Base-by-base conservation (phyloP, 2,888 invertebrate genomes). In the Trisateles emortualis region DNA sequence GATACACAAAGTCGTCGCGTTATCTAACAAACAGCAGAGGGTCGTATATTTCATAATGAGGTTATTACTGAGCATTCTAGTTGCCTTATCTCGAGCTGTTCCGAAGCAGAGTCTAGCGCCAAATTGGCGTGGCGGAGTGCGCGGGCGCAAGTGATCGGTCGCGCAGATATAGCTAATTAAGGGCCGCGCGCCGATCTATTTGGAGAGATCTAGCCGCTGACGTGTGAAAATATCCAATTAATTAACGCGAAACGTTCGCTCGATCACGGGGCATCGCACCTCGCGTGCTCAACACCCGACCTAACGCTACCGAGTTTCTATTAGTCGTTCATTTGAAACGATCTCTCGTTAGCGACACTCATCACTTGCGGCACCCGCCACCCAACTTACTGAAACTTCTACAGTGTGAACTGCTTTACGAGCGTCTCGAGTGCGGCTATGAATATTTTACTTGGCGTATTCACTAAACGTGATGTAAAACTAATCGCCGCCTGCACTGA, bases 141-240 rank as follows among this genome's bases (percentile, higher is more conserved):
- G 87, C 85, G 75, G 83, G 86, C 88, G 87, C 87, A 78, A 79
- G 79, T 80, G 92, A 91, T 91, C 84, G 81, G 73, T 72, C 79
- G 76, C 75, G 70, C 76, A 81, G 92, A 92, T 92, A 92, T 82
- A 84, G 85, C 88, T 92, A 92, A 92, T 92, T 90, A 92, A 92
- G 90, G 90, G 83, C 86, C 89, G 79, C 81, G 81, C 84, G 81
- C 86, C 88, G 92, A 92, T 92, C 92, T 92, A 91, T 90, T 92
- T 88, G 90, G 90, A 84, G 80, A 88, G 92, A 92, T 92, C 90
- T 90, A 84, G 84, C 85, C 83, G 84, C 78, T 92, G 92, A 92
- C 92, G 92, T 92, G 92, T 92, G 92, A 92, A 92, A 92, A 92
- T 90, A 91, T 84, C 92, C 92, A 92, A 92, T 92, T 92, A 92